phyloP scores from a whole-genome alignment of 2,797 vertebrate genomes.

The Bothrops alternatus region DNA sequence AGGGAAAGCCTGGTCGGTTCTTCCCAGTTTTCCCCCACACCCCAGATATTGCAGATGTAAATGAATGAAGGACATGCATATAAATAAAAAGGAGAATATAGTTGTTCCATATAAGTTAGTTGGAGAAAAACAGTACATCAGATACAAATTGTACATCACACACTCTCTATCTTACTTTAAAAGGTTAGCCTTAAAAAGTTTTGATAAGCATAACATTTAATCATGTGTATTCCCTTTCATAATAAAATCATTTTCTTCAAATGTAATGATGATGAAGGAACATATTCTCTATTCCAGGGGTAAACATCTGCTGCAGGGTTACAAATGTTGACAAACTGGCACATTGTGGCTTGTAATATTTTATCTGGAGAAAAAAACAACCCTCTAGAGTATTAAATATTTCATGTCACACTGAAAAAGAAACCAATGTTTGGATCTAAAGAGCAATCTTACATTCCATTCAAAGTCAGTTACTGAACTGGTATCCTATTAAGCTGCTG shows the following conservation, averaged over 20 bases:
- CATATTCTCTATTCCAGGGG: constrained; percentile 19
- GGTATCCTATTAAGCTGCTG: neutral
- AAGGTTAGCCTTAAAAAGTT: neutral
- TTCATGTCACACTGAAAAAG: constrained; percentile 49
- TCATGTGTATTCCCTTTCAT: constrained; percentile 2
- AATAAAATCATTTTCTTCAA: constrained; percentile 23
- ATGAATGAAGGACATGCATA: constrained; percentile 30
- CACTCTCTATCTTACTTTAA: neutral
- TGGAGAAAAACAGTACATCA: constrained; percentile 4
- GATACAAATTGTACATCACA: neutral
- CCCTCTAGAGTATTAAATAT: constrained; percentile 52
- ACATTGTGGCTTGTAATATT: constrained; percentile 50
- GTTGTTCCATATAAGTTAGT: neutral
- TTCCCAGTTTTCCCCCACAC: neutral
- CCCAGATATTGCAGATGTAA: constrained; percentile 17
- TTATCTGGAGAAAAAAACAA: constrained; percentile 43
- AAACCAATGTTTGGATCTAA: constrained; percentile 33
- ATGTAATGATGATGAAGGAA: constrained; percentile 8
- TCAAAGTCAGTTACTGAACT: constrained; percentile 26
- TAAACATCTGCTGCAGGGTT: constrained; percentile 42
- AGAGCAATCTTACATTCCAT: constrained; percentile 40
- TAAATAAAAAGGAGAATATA: constrained; percentile 1
- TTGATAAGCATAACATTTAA: constrained; percentile 22
- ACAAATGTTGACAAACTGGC: constrained; percentile 50
- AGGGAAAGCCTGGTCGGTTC: constrained; percentile 18